phyloP scores from a whole-genome alignment of 2,888 invertebrate species.

The Oxyscelio sp. region DNA sequence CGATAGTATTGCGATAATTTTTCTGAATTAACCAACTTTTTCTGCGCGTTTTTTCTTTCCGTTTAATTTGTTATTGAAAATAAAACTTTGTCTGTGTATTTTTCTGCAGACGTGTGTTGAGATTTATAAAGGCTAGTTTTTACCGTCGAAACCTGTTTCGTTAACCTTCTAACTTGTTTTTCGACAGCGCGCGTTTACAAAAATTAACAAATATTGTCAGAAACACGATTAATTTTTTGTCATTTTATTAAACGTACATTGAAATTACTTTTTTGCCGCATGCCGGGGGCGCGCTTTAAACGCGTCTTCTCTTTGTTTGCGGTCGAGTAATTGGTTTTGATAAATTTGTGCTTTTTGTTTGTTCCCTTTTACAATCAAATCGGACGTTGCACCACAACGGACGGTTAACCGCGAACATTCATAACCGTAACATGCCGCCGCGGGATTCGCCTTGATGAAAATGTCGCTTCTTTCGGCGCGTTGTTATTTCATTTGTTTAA shows the following conservation, averaged over 20 bases:
- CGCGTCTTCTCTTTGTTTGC: constrained; percentile 26
- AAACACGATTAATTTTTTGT: constrained; percentile 13
- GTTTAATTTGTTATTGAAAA: too few relatives aligned
- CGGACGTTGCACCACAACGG: constrained; percentile 15
- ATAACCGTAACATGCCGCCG: constrained; percentile 79
- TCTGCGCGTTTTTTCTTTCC: too few relatives aligned
- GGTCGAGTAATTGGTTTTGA: constrained; percentile 44
- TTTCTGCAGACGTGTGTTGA: too few relatives aligned
- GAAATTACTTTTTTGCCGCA: constrained; percentile 33
- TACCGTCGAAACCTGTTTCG: too few relatives aligned
- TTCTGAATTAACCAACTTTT: too few relatives aligned
- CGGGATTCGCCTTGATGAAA: constrained; percentile 20
- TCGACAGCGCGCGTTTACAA: constrained; percentile 36
- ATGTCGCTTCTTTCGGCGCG: constrained; percentile 14
- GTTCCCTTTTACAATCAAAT: constrained; percentile 30
- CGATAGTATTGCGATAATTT: too few relatives aligned
- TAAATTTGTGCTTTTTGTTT: constrained; percentile 50
- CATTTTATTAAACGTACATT: constrained; percentile 39
- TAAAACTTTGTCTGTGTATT: too few relatives aligned
- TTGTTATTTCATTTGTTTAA: constrained; percentile 37
- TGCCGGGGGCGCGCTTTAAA: too few relatives aligned
- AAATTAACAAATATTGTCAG: constrained; percentile 53
- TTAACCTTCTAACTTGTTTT: constrained; percentile 65
- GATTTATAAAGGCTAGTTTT: too few relatives aligned
- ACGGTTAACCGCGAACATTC: constrained; percentile 76